Evolutionary conservation across 1,140 invertebrate genomes (phyloP).

Genomic region (Drosophila kikkawai): DNA sequence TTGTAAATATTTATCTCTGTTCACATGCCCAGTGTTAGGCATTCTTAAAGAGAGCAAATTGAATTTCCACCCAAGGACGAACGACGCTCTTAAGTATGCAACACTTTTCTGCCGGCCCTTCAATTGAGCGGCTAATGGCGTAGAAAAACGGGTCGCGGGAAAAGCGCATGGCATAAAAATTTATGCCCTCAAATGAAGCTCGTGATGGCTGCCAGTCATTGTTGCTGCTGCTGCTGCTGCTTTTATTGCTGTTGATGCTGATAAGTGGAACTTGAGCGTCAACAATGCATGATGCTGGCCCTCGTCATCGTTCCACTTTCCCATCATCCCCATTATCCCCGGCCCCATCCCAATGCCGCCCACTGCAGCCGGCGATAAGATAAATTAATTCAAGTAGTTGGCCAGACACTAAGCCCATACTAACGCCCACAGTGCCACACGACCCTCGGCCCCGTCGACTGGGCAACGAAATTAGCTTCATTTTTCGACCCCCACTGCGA

Average conservation of each 20-base stretch:
- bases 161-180: conserved; percentile 76
- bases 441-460: conserved; percentile 8
- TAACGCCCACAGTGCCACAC: conserved; percentile 25
- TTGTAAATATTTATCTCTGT: neutral
- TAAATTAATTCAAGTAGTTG: conserved; percentile 77
- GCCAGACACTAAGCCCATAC: conserved; percentile 27
- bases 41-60: conserved; percentile 65
- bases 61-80: conserved; percentile 48
- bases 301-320: conserved; percentile 18
- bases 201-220: conserved; percentile 47
- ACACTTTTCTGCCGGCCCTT: conserved; percentile 52
- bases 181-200: conserved; percentile 67
- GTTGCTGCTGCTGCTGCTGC: conserved; percentile 17
- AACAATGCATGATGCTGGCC: conserved; percentile 65
- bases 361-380: conserved; percentile 70
- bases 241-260: conserved; percentile 63
- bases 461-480: conserved; percentile 61
- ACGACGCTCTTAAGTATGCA: conserved; percentile 59
- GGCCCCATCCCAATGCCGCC: conserved; percentile 1
- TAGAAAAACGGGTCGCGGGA: conserved; percentile 68
- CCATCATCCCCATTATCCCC: conserved; percentile 1
- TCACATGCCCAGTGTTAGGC: conserved; percentile 3
- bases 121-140: conserved; percentile 63
- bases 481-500: conserved; percentile 51
- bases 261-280: conserved; percentile 78